Evolutionary conservation across 1,140 invertebrate genomes (phyloP), one percentile per base, ranked within the genome.

Genomic region (Atta texana): DNA sequence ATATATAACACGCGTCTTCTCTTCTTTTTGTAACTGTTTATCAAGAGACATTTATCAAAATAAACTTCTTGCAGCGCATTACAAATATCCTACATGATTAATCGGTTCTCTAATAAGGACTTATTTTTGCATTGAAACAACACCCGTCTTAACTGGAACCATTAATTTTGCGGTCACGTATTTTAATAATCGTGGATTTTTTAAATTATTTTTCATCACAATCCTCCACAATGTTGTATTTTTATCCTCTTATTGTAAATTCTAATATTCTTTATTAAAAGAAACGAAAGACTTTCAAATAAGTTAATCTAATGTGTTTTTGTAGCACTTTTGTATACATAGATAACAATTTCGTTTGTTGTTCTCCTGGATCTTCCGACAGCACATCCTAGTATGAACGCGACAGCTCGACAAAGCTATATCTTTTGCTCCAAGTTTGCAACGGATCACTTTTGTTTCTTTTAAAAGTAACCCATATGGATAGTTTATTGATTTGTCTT

Each of bases 21-120:
- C 21, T 74, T 7, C 7, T 51, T 74, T 75, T 61, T 61, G n/a
- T 49, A 21, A 34, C 14, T 31, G 24, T 74, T 75, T 49, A 24
- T 80, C 69, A 61, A 61, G 55, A 84, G 71, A 61, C 80, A 84
- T 84, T 84, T 84, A 75, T 84, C 80, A 75, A 57, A 84, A 84
- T 75, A 75, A 84, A 84, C 80, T 84, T 84, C 39, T 84, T 82
- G 55, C 68, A 44, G 39, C 18, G 34, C 80, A 44, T 57, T 57
- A 84, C 69, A 61, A 84, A 84, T 84, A 75, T 74, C 34, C 68
- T 18, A 51, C 39, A 18, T 84, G 80, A 84, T 84, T 84, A 84
- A 84, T 84, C 18, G 71, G 14, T 74, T 61, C 80, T 74, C 68
- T 61, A 84, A 84, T 75, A 63, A 57, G 24, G 80, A 84, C 24